Evolutionary conservation across 1,140 invertebrate genomes (phyloP), one percentile per base, ranked within the genome.

Genomic region (Battus philenor): DNA sequence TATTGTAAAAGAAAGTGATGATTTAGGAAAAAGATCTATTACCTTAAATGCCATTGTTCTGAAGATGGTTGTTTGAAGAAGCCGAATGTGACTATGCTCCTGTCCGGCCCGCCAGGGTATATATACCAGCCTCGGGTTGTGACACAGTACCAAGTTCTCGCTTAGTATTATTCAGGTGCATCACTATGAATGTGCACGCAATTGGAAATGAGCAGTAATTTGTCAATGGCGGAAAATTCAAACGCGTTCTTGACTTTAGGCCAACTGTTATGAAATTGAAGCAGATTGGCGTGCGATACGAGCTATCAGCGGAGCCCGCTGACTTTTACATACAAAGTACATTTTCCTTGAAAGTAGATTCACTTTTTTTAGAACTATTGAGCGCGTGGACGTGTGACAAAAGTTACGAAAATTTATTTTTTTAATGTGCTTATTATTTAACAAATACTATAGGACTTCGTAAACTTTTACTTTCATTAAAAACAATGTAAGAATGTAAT

Each of bases 21-120:
- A 20, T 3, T 20, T 20, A 20, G 2, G 2, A 20, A 20, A 20
- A 20, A 6, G 6, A 20, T 30, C 15, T 15, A 43, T 69, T 83
- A 83, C 79, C 79, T 81, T 81, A 70, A 68, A 74, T 52, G 69
- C 75, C 79, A 83, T 83, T 73, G 68, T 66, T 64, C 58, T 66
- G 63, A 46, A 39, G 51, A 59, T 70, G 60, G 48, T 75, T 67
- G 62, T 47, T 53, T 58, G 52, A 50, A 61, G 63, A 59, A 66
- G 60, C 57, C 64, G 66, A 60, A 45, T 61, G 60, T 59, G 68
- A 77, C 70, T 79, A 75, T 77, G 69, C 48, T 77, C 60, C 61
- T 54, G 59, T 63, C 47, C 47, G 53, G 59, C 38, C 41, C 9
- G 44, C 12, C 62, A 52, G 52, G 49, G 73, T 79, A 81, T 83